These are phyloP conservation scores for Drosophila tropicalis DNA, from an alignment of 1,140 invertebrate genomes.

Conservation along the genomic window DNA sequence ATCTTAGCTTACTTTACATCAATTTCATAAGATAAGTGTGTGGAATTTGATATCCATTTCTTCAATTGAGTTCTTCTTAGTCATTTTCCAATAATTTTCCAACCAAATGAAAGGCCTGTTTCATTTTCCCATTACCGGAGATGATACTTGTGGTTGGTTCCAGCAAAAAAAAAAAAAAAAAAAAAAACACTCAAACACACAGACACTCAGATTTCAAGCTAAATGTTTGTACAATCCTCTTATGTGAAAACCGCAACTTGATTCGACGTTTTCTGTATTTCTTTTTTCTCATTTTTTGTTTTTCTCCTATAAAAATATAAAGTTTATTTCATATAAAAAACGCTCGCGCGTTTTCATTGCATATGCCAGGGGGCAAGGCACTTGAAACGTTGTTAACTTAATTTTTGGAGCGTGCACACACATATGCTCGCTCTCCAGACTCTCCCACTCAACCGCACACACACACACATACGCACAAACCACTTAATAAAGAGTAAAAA, in stretches of 20 bases:
- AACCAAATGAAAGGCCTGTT: not conserved
- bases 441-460: constrained; percentile 49
- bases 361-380: constrained; percentile 59
- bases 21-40: too few relatives aligned
- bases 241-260: constrained; percentile 49
- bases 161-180: not conserved
- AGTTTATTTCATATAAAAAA: constrained; percentile 49
- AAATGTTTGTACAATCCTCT: constrained; percentile 44
- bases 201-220: constrained; percentile 21
- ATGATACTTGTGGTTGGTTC: constrained; percentile 1
- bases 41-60: too few relatives aligned
- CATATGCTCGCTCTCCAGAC: constrained; percentile 53
- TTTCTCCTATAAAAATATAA: constrained; percentile 49
- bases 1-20: too few relatives aligned
- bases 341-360: constrained; percentile 32
- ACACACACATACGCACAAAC: constrained; percentile 33
- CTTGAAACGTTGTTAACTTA: constrained; percentile 80
- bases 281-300: not conserved
- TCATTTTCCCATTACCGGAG: not conserved
- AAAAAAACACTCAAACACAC: constrained; percentile 1
- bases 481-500: constrained; percentile 69
- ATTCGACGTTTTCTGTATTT: constrained; percentile 31
- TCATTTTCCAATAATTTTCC: not conserved
- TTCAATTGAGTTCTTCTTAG: too few relatives aligned
- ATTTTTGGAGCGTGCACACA: constrained; percentile 81